phyloP scores from a whole-genome alignment of 35 echinoderm and acorn worm species.

The Eucidaris tribuloides region DNA sequence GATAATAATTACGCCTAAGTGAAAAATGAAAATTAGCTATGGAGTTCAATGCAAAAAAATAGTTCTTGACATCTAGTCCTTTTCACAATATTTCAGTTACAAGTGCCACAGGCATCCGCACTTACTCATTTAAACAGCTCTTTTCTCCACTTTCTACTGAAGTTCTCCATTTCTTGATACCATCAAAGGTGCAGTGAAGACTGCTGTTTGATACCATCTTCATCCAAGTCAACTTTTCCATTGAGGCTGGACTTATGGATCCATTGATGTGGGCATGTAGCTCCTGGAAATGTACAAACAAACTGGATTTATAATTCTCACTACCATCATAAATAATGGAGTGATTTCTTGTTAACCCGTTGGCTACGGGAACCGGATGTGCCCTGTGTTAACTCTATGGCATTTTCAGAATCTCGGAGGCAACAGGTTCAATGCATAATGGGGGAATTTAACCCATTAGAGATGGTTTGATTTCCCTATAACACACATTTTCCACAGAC shows the following conservation, averaged over 20 bases:
- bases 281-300: constrained; percentile 72
- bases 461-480: too few relatives aligned
- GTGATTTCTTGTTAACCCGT: too few relatives aligned
- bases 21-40: neutral
- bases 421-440: too few relatives aligned
- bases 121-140: constrained; percentile 65
- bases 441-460: too few relatives aligned
- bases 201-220: constrained; percentile 24
- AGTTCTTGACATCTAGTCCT: neutral
- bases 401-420: too few relatives aligned
- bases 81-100: too few relatives aligned
- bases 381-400: too few relatives aligned
- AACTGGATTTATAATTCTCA: too few relatives aligned
- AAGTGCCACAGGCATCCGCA: too few relatives aligned
- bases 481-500: too few relatives aligned
- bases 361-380: too few relatives aligned
- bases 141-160: constrained; percentile 42
- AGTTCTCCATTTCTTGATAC: constrained; percentile 63
- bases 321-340: too few relatives aligned
- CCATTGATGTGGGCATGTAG: constrained; percentile 96
- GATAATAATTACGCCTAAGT: neutral
- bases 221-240: constrained; percentile 58
- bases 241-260: constrained; percentile 70
- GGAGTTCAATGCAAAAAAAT: neutral
- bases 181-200: constrained; percentile 5